These are phyloP conservation scores for Furnarius figulus DNA, from an alignment of 2,113 vertebrate species.

Conservation along the genomic window DNA sequence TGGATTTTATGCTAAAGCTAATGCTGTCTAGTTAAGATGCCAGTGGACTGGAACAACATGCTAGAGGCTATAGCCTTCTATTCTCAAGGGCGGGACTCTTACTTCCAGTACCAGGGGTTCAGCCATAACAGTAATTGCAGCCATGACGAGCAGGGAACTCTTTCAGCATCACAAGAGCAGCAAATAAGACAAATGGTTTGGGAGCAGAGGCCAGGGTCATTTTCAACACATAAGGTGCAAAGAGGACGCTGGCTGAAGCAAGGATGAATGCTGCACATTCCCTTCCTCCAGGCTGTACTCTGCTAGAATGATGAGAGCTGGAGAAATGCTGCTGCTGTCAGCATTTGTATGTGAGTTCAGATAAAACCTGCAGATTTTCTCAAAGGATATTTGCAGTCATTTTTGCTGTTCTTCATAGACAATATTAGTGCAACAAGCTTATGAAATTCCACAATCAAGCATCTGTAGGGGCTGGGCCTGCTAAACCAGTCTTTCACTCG, in stretches of 20 bases:
- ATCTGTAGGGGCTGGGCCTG: neutral
- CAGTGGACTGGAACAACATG: conserved; percentile 52
- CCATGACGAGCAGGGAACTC: neutral
- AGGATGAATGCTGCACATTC: accelerated
- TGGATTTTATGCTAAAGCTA: conserved; percentile 69
- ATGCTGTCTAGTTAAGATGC: conserved; percentile 62
- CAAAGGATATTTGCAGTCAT: neutral
- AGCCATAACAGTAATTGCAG: neutral
- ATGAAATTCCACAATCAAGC: neutral
- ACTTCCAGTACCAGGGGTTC: neutral
- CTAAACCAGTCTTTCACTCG: accelerated
- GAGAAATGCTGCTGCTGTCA: neutral
- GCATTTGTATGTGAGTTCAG: neutral
- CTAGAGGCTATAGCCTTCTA: conserved; percentile 37
- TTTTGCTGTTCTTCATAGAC: neutral
- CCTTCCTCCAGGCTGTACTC: neutral
- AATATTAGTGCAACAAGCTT: neutral
- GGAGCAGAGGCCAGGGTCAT: neutral
- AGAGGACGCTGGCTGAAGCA: neutral
- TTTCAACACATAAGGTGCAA: neutral
- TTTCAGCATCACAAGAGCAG: neutral
- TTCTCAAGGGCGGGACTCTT: conserved; percentile 34
- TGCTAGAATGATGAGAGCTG: neutral
- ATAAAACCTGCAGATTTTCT: neutral
- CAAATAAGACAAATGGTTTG: neutral